phyloP scores from a whole-genome alignment of 1,140 invertebrate species.

The Bradysia coprophila region DNA sequence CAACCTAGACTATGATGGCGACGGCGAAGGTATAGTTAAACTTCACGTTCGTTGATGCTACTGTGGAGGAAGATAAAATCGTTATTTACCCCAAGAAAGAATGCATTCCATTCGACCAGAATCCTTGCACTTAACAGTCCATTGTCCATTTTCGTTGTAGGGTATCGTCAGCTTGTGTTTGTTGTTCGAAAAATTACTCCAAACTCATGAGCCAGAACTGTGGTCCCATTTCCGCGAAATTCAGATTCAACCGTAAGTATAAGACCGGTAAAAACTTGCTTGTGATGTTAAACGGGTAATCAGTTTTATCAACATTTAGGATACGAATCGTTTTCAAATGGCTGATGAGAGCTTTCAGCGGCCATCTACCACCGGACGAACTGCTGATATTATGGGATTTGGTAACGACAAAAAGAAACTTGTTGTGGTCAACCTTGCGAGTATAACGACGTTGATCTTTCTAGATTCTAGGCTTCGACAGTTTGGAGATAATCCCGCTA shows the following conservation, averaged over 20 bases:
- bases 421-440: neutral
- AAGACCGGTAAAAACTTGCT: slow-evolving; percentile 1
- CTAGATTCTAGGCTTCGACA: slow-evolving; percentile 71
- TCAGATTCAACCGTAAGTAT: slow-evolving; percentile 77
- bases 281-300: no score
- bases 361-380: slow-evolving; percentile 81
- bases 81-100: no score
- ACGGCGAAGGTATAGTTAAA: no score
- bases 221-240: slow-evolving; percentile 79
- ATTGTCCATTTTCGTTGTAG: slow-evolving; percentile 26
- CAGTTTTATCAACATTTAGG: no score
- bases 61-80: no score
- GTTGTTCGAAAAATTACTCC: slow-evolving; percentile 77
- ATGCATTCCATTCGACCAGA: no score
- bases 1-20: no score
- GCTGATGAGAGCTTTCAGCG: slow-evolving; percentile 88
- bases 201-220: slow-evolving; percentile 72
- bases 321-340: slow-evolving; percentile 85
- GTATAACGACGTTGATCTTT: neutral
- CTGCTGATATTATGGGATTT: slow-evolving; percentile 82
- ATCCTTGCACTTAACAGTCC: no score
- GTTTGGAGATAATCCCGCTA: slow-evolving; percentile 71
- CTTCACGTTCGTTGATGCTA: no score
- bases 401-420: no score
- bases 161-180: slow-evolving; percentile 67